Evolutionary conservation across 2,888 invertebrate genomes (phyloP), one percentile per base, ranked within the genome.

Genomic region (Thelaira solivaga): DNA sequence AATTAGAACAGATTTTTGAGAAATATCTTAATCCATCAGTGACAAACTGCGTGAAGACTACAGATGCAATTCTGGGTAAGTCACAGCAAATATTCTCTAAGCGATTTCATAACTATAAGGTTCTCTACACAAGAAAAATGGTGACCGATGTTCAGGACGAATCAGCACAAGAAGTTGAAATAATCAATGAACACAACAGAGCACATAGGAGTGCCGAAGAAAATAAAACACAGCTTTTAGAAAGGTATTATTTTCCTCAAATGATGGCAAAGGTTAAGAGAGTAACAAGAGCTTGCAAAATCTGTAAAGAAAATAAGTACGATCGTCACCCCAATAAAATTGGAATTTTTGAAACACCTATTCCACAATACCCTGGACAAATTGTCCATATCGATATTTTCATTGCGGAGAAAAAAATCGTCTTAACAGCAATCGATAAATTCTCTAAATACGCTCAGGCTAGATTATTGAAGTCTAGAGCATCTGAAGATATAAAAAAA

Each of bases 321-420:
- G 20, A 43, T 20, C 8, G 43, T 20, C 18, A 20, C 20, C 43
- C 43, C 3, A 43, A 43, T 20, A 20, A 43, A 20, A 20, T 36
- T 1, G 2, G 1, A 18, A 43, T 13, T 6, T 2, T 2, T 20
- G 43, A 43, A 43, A 8, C 11, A n/a, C 39, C 1, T n/a, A 39
- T 13, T 2, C n/a, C n/a, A 13, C 39, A 43, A 7, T 4, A n/a
- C n/a, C n/a, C n/a, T n/a, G n/a, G n/a, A n/a, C n/a, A n/a, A n/a
- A n/a, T 31, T 31, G 3, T 31, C 62, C 62, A 10, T 34, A 64
- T 47, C 34, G 36, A 34, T 64, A 64, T 24, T 39, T 7, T 31
- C 31, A 31, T 31, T 31, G 10, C 31, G 31, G 31, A 31, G 31
- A 31, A 31, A 10, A 31, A n/a, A n/a, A n/a, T 31, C 31, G 18